Evolutionary conservation across 2,797 vertebrate species (phyloP).

Genomic region (Stomatorhinus walkeri): DNA sequence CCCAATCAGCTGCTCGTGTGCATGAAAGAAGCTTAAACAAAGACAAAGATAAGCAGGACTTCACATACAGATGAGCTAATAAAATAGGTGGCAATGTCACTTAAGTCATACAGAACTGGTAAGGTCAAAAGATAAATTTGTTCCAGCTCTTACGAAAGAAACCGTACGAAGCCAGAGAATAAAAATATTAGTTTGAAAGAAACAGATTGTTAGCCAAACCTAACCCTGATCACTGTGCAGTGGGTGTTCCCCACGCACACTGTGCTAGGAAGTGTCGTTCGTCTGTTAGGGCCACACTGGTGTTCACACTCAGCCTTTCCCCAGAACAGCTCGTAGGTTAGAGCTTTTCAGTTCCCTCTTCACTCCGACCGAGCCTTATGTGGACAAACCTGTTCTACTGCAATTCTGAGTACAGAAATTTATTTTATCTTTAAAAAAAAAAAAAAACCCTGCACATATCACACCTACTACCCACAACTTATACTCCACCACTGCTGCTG

Average conservation of each 20-base stretch:
- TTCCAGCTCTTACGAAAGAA: background rate
- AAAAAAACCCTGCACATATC: constrained; percentile 11
- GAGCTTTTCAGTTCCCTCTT: background rate
- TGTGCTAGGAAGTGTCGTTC: background rate
- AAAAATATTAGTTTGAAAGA: background rate
- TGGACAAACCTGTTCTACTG: constrained; percentile 41
- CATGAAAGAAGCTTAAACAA: background rate
- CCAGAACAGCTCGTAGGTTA: background rate
- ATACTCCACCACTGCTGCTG: constrained; percentile 14
- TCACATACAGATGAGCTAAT: background rate
- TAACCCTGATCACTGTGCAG: background rate
- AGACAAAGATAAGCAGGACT: background rate
- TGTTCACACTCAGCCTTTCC: background rate
- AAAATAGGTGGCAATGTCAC: background rate
- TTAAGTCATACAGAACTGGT: background rate
- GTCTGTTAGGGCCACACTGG: background rate
- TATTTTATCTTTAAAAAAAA: constrained; percentile 26
- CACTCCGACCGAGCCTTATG: constrained; percentile 37
- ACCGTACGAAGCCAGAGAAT: background rate
- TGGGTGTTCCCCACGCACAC: background rate
- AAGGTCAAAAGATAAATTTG: background rate
- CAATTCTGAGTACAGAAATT: constrained; percentile 23
- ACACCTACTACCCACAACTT: constrained; percentile 31
- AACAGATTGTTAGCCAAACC: background rate
- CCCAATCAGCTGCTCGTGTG: background rate